phyloP scores from a whole-genome alignment of 2,888 invertebrate species.

The Pristionchus fissidentatus region DNA sequence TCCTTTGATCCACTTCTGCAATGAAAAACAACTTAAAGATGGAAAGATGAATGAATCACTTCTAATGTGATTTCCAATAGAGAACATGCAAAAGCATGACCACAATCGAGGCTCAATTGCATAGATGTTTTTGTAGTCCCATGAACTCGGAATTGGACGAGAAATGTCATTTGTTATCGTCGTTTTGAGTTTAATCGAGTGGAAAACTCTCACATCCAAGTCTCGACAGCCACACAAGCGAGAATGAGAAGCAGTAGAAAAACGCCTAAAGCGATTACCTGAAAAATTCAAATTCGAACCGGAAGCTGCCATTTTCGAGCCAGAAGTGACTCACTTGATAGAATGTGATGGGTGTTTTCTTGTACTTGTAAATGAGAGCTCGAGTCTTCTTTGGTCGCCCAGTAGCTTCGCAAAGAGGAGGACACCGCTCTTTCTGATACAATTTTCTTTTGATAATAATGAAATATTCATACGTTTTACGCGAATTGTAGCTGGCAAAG shows the following conservation, averaged over 20 bases:
- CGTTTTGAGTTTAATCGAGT: not conserved
- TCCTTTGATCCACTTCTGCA: slow-evolving; percentile 23
- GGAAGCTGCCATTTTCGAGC: no score
- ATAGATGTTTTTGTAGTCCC: no score
- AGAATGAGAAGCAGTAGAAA: slow-evolving; percentile 51
- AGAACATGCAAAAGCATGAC: no score
- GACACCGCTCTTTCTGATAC: not conserved
- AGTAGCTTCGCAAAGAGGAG: not conserved
- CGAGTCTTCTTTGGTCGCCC: not conserved
- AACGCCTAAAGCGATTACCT: slow-evolving; percentile 51
- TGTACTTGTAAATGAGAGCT: slow-evolving; percentile 29
- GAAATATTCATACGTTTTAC: no score
- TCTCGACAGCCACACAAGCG: slow-evolving; percentile 51
- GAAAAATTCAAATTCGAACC: not conserved
- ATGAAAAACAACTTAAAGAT: not conserved
- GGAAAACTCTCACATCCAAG: slow-evolving; percentile 49
- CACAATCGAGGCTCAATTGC: no score
- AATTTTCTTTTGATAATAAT: no score
- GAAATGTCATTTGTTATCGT: not conserved
- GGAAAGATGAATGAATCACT: not conserved
- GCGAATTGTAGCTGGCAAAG: no score
- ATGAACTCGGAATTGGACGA: no score
- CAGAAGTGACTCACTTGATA: slow-evolving; percentile 17
- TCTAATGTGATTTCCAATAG: not conserved
- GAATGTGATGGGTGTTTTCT: slow-evolving; percentile 26